A percentile compares a stretch with the other conserved stretches of the same genome.
phyloP scores from a whole-genome alignment of 2,797 vertebrate genomes.

The Anabas testudineus region DNA sequence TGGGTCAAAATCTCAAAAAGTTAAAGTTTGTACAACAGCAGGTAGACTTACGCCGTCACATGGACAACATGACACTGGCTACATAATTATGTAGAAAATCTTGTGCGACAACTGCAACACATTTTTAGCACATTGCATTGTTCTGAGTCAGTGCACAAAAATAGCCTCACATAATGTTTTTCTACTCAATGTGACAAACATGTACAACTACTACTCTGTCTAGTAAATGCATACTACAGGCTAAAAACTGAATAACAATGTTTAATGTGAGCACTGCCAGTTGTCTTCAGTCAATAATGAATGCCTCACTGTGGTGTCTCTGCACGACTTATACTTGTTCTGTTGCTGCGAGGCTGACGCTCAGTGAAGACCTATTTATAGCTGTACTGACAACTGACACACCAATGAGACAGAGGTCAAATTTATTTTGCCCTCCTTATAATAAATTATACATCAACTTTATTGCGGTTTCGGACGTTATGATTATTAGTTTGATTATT shows the following conservation, averaged over 20 bases:
- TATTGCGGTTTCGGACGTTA: constrained; percentile 7
- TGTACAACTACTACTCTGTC: neutral
- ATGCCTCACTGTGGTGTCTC: constrained; percentile 7
- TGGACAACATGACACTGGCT: neutral
- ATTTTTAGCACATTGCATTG: constrained; percentile 56
- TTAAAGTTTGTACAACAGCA: constrained; percentile 31
- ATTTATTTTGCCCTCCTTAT: constrained; percentile 38
- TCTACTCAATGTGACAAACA: neutral
- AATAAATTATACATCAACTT: constrained; percentile 16
- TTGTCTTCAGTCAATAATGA: constrained; percentile 23
- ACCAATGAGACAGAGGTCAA: constrained; percentile 62
- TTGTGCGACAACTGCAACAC: constrained; percentile 46
- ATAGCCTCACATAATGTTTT: constrained; percentile 27
- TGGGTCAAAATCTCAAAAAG: neutral
- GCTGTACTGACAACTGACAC: constrained; percentile 62
- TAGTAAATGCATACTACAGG: neutral
- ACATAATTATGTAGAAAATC: constrained; percentile 25
- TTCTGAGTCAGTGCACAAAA: constrained; percentile 38
- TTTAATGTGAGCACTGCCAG: neutral
- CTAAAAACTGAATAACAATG: constrained; percentile 4
- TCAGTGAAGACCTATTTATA: constrained; percentile 72
- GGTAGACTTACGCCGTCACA: constrained; percentile 29
- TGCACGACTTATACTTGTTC: constrained; percentile 33
- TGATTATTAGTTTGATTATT: neutral
- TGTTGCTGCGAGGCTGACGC: constrained; percentile 46